phyloP scores from a whole-genome alignment of 2,888 invertebrate genomes.

The Rhopalosiphum nymphaeae region DNA sequence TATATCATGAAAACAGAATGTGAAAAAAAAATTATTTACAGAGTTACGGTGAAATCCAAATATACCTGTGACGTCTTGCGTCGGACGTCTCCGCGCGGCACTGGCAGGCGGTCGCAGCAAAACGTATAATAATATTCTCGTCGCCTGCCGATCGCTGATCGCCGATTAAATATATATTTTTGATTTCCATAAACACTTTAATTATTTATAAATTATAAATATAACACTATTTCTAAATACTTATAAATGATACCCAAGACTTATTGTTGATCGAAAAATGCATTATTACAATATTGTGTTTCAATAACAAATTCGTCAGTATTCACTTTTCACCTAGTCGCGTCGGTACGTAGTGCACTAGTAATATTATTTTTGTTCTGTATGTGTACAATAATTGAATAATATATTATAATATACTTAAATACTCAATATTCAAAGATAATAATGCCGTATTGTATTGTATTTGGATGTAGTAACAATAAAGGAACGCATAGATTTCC shows the following conservation, averaged over 20 bases:
- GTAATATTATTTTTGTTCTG: too few species aligned
- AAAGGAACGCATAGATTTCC: slow-evolving; percentile 17
- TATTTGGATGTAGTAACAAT: background rate
- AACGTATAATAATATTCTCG: background rate
- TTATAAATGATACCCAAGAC: too few species aligned
- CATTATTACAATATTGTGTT: background rate
- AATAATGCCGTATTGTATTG: background rate
- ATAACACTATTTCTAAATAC: background rate
- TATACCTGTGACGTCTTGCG: background rate
- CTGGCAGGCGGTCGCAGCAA: background rate
- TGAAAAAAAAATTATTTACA: background rate
- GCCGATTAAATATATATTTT: too few species aligned
- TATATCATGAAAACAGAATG: background rate
- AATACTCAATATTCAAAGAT: background rate
- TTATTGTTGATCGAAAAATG: too few species aligned
- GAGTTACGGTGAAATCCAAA: background rate
- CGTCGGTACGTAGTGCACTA: too few species aligned
- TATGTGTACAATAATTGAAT: too few species aligned
- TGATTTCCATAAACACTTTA: too few species aligned
- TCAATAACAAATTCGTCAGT: background rate
- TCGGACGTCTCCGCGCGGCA: background rate
- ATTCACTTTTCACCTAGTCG: background rate
- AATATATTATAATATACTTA: too few species aligned
- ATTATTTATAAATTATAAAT: background rate
- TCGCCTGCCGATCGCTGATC: too few species aligned